Base-by-base conservation (phyloP, 2,888 invertebrate genomes). In the Xestoiulus laeticollis region DNA sequence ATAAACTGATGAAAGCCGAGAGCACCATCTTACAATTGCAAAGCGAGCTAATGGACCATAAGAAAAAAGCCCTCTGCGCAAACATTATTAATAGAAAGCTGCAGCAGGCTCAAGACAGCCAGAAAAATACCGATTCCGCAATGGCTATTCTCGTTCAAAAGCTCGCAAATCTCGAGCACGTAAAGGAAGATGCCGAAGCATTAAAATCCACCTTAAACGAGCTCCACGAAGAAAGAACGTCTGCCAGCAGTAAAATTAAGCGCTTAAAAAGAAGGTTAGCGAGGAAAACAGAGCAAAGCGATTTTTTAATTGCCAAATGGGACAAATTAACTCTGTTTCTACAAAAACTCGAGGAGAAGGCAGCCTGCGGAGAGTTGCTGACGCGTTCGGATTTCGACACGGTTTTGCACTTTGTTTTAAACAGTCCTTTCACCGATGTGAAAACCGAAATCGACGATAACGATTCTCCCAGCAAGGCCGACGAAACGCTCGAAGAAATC, bases 351-450 rank as follows among this genome's bases (percentile, higher is more conserved):
- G 83, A 83, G 83, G 83, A 83, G 30, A 26, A 83, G 83, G 30
- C 83, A 16, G 83, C 83, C 8, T 3, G 14, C n/a, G 83, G 83
- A 8, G 30, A 83, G 33, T 83, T 83, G n/a, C 19, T 83, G 83
- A 33, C 83, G 22, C 26, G 83, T n/a, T 83, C 83, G 6, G 83
- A 83, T 83, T 83, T 83, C 19, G 83, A 83, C 8, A 83, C 83
- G 8, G 83, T 83, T n/a, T 5, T 83, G 8, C 12, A 83, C 33
- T 83, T 33, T 33, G 32, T 83, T 33, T 16, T 83, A 19, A 83
- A 32, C 33, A 33, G 32, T 83, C 16, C 26, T 14, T 83, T 83
- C 12, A 4, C 19, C 4, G 33, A 83, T 30, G 30, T 33, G 83
- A 33, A 83, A 32, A 26, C 1, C 1, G 33, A 83, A 83, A 19